Conservation (phyloP, 2,888 invertebrate genomes). For the Nebria salina region DNA sequence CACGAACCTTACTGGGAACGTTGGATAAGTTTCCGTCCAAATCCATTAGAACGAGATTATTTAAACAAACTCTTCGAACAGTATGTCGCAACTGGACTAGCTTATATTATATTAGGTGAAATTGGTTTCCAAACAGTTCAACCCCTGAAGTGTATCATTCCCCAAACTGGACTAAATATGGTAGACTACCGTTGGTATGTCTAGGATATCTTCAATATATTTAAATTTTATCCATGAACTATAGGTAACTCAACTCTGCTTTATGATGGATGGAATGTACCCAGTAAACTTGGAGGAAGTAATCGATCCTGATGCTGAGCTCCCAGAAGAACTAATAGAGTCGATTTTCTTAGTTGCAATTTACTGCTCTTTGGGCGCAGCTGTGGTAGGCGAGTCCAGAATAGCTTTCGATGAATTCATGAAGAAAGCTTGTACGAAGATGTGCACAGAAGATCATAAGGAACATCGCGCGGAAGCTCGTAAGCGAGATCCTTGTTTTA, state of each 20-base stretch:
- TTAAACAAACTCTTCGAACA: conserved; percentile 75
- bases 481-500: conserved; percentile 53
- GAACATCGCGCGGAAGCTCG: conserved; percentile 73
- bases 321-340: conserved; percentile 71
- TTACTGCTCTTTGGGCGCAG: conserved; percentile 87
- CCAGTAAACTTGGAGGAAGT: conserved; percentile 61
- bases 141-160: conserved; percentile 83
- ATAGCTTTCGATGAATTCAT: conserved; percentile 81
- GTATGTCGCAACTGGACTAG: conserved; percentile 77
- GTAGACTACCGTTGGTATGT: conserved; percentile 52
- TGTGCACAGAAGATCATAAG: conserved; percentile 72
- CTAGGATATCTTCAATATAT: no score
- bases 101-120: conserved; percentile 76
- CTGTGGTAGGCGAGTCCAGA: conserved; percentile 75
- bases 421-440: conserved; percentile 77
- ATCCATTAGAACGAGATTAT: conserved; percentile 61
- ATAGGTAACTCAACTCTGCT: conserved; percentile 82
- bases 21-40: conserved; percentile 74
- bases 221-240: conserved; percentile 23
- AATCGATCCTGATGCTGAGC: conserved; percentile 63
- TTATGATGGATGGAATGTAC: conserved; percentile 79
- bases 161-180: conserved; percentile 88
- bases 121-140: conserved; percentile 76
- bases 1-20: conserved; percentile 87
- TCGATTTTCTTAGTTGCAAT: conserved; percentile 79